Percentiles rank a stretch among this genome's conserved stretches.
These are phyloP conservation scores for Achroia grisella DNA, from an alignment of 1,140 invertebrate species.

Conservation along the genomic window DNA sequence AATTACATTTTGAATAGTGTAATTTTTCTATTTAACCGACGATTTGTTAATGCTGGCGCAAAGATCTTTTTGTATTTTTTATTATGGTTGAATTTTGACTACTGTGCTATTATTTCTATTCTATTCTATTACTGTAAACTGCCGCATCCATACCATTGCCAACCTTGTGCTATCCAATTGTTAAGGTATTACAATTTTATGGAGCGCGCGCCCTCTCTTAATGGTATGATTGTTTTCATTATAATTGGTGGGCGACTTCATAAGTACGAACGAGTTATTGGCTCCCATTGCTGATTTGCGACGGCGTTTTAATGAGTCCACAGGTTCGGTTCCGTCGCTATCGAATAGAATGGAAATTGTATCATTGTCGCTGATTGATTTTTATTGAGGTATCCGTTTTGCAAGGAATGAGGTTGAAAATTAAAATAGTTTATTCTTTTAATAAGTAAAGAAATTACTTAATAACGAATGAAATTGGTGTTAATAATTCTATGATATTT, in stretches of 20 bases:
- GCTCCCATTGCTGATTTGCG: conserved; percentile 21
- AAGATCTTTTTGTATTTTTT: too few relatives aligned
- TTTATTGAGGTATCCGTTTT: neutral
- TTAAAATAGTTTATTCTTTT: too few relatives aligned
- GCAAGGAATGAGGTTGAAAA: too few relatives aligned
- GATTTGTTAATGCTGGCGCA: too few relatives aligned
- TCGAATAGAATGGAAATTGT: neutral
- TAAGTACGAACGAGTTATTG: conserved; percentile 31
- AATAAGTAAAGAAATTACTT: too few relatives aligned
- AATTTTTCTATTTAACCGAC: too few relatives aligned
- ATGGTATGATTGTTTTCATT: conserved; percentile 45
- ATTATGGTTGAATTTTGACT: too few relatives aligned
- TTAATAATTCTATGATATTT: too few relatives aligned
- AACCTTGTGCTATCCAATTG: conserved; percentile 11
- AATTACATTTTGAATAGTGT: too few relatives aligned
- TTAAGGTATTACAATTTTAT: conserved; percentile 23
- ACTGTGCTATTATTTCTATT: too few relatives aligned
- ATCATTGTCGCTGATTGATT: neutral
- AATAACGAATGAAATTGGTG: too few relatives aligned
- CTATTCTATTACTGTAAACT: neutral
- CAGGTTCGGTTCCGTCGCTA: neutral
- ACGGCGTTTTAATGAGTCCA: conserved; percentile 8
- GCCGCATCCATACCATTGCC: conserved; percentile 8
- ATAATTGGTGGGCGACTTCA: conserved; percentile 36
- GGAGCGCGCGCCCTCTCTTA: conserved; percentile 19